Percentiles rank a stretch among this genome's conserved stretches.
These are phyloP conservation scores for Molanna angustata DNA, from an alignment of 2,888 invertebrate genomes.

Conservation along the genomic window DNA sequence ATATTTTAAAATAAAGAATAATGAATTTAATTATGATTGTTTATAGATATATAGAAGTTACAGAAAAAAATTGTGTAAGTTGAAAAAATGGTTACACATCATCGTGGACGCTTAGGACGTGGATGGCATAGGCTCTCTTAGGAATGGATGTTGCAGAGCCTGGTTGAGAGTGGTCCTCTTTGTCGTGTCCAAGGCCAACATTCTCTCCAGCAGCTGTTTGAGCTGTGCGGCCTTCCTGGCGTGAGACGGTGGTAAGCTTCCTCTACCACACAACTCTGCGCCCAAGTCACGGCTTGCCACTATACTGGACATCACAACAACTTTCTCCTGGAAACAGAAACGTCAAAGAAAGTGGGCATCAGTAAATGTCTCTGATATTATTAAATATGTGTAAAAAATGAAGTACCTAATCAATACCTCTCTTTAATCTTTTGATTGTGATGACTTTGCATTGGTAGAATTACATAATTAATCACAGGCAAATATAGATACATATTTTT, in stretches of 20 bases:
- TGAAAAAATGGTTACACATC: slow-evolving; percentile 20
- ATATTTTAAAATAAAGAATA: too few species aligned
- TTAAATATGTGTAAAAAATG: too few species aligned
- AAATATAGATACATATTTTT: too few species aligned
- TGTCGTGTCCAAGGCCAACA: slow-evolving; percentile 87
- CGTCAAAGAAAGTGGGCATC: too few species aligned
- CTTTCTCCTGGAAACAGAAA: slow-evolving; percentile 82
- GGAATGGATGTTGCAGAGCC: slow-evolving; percentile 88
- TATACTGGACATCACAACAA: slow-evolving; percentile 91
- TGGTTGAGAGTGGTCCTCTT: slow-evolving; percentile 94
- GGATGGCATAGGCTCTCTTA: slow-evolving; percentile 26
- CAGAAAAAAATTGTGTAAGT: not conserved
- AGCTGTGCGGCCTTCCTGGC: slow-evolving; percentile 88
- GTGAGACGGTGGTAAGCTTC: slow-evolving; percentile 84
- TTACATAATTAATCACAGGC: too few species aligned
- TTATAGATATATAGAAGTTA: not conserved
- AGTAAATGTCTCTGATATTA: too few species aligned
- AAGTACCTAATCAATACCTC: too few species aligned
- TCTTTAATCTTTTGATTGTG: too few species aligned
- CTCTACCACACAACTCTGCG: slow-evolving; percentile 79
- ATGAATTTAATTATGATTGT: too few species aligned
- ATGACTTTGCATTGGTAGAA: too few species aligned
- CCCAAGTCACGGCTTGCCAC: slow-evolving; percentile 83
- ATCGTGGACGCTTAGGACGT: slow-evolving; percentile 11
- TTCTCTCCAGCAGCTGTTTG: slow-evolving; percentile 87